A percentile compares a stretch with the other conserved stretches of the same genome.
These are phyloP conservation scores for Suncus etruscus DNA, from an alignment of 2,113 vertebrate species.

Conservation along the genomic window DNA sequence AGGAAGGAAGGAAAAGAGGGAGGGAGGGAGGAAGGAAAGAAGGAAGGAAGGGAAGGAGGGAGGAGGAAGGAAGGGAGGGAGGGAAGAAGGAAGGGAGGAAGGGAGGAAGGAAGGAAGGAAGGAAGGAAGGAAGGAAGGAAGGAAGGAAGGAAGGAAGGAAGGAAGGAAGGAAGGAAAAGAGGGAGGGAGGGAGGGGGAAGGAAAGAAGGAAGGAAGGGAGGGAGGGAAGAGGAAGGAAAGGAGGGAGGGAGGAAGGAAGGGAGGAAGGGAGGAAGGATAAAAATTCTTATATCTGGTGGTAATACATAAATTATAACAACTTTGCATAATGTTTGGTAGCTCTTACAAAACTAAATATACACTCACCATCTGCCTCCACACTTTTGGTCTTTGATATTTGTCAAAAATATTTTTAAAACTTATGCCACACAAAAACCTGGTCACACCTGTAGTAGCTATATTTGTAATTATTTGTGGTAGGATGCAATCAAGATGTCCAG, in stretches of 20 bases:
- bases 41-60: too few relatives aligned
- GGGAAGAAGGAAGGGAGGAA: neutral
- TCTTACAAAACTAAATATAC: neutral
- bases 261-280: too few relatives aligned
- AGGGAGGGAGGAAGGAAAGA: too few relatives aligned
- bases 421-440: neutral
- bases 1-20: too few relatives aligned
- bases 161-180: neutral
- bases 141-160: too few relatives aligned
- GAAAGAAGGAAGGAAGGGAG: too few relatives aligned
- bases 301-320: neutral
- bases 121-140: neutral
- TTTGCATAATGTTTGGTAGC: too few relatives aligned
- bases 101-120: neutral
- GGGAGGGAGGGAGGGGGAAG: neutral
- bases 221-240: too few relatives aligned
- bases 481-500: neutral
- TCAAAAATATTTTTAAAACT: neutral
- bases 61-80: neutral
- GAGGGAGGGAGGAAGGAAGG: too few relatives aligned
- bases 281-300: neutral
- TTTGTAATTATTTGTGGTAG: neutral
- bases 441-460: neutral
- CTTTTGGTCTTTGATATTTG: neutral
- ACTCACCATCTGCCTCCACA: neutral